Evolutionary conservation across 2,888 invertebrate genomes (phyloP), one percentile per base, ranked within the genome.

Genomic region (Isotomurus palustris): DNA sequence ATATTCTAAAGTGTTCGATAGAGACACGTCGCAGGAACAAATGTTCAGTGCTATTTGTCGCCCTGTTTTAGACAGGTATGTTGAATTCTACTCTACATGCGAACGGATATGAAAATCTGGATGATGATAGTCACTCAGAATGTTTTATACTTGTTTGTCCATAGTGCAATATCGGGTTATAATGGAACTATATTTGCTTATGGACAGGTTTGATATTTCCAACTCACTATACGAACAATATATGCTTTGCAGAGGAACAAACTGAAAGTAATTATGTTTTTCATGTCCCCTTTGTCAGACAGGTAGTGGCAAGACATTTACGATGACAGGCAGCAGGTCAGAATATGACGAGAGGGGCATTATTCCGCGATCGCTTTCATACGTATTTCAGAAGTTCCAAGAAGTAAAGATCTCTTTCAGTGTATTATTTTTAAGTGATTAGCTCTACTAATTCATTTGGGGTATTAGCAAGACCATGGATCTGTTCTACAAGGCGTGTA

Each of bases 141-240:
- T 22, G 44, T 22, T 22, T 44, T 22, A 14, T 22, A 22, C 6
- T 44, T 14, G 25, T 17, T 8, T 38, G 14, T 38, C 5, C 14
- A 62, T 69, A 81, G 80, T 62, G 77, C 78, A 29, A 72, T 81
- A 25, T 72, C 77, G 61, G 80, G 80, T n/a, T 80, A 77, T 71
- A 80, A 80, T 71, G 80, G 80, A 22, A 80, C 80, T 1, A 77
- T 81, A 57, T 79, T 81, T 71, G 80, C 80, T 2, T 81, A 80
- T 62, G 80, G 81, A 10, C 80, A 80, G 76, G 80, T 80, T 74
- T 72, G 67, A 49, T 21, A 3, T 5, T 17, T 28, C 44, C 10
- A 40, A 40, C 6, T 17, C 40, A 40, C 17, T 12, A 6, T 40
- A 40, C 19, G n/a, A 14, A 10, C 19, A 40, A 6, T n/a, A 40